Conservation (phyloP, 2,888 invertebrate species). For the Sphinx pinastri region DNA sequence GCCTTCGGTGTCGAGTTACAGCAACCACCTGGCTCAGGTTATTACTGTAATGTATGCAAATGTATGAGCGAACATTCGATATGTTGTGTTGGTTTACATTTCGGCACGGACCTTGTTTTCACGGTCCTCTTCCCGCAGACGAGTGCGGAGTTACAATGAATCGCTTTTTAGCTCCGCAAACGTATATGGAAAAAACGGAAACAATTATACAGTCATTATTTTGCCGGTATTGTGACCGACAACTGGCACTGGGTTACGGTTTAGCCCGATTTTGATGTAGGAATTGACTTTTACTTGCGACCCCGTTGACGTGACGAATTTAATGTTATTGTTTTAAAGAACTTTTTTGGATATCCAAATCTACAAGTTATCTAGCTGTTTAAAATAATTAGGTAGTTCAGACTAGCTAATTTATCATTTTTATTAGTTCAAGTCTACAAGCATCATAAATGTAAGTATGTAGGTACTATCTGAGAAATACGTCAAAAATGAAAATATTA, state of each 20-base stretch:
- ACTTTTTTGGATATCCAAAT: too few relatives aligned
- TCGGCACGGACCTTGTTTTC: slow-evolving; percentile 52
- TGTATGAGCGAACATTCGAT: slow-evolving; percentile 40
- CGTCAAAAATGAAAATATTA: background rate
- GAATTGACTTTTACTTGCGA: too few relatives aligned
- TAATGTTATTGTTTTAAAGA: too few relatives aligned
- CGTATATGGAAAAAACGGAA: slow-evolving; percentile 16
- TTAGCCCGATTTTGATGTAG: too few relatives aligned
- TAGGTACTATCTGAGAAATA: background rate
- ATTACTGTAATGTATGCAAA: slow-evolving; percentile 52
- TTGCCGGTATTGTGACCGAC: slow-evolving; percentile 8
- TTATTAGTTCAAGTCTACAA: too few relatives aligned
- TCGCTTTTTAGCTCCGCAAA: background rate
- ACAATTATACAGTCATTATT: slow-evolving; percentile 18
- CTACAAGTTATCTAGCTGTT: too few relatives aligned
- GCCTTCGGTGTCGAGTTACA: slow-evolving; percentile 70
- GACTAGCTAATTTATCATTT: too few relatives aligned
- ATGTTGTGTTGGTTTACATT: slow-evolving; percentile 43
- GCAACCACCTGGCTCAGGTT: slow-evolving; percentile 64
- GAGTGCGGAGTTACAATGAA: slow-evolving; percentile 26
- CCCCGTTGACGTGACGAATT: background rate
- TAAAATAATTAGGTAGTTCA: too few relatives aligned
- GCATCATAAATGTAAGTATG: too few relatives aligned
- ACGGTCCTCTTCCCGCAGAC: slow-evolving; percentile 40
- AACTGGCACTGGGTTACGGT: background rate